These are phyloP conservation scores for Puma concolor DNA, from an alignment of 2,113 vertebrate species.

Conservation along the genomic window DNA sequence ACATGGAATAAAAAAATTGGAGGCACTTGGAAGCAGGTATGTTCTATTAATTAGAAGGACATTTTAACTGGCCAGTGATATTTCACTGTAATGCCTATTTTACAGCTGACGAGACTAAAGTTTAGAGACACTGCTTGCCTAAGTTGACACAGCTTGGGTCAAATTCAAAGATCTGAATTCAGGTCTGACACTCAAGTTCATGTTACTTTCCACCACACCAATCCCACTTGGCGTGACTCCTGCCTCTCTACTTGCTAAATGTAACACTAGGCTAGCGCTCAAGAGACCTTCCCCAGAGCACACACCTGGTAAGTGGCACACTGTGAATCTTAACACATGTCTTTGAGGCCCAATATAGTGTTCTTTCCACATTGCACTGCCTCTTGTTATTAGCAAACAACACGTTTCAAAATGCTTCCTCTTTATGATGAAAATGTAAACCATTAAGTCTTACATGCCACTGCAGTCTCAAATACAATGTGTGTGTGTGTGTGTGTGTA, in stretches of 20 bases:
- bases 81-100: slow-evolving; percentile 5
- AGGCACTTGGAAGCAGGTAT: not conserved
- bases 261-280: not conserved
- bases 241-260: not conserved
- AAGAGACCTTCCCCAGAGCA: not conserved
- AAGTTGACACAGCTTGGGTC: not conserved
- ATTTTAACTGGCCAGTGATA: not conserved
- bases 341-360: not conserved
- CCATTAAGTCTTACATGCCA: slow-evolving; percentile 47
- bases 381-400: slow-evolving; percentile 20
- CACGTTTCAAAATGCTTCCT: not conserved
- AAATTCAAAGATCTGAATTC: slow-evolving; percentile 52
- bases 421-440: slow-evolving; percentile 54
- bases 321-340: not conserved
- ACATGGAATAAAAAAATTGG: slow-evolving; percentile 14
- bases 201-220: not conserved
- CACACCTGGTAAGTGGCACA: not conserved
- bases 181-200: slow-evolving; percentile 1
- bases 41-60: not conserved
- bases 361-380: not conserved
- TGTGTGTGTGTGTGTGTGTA: no score
- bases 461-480: slow-evolving; percentile 3
- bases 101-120: slow-evolving; percentile 31
- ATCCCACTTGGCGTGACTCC: not conserved
- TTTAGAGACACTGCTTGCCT: not conserved